Conservation (phyloP, 2,888 invertebrate species). For the Nowickia ferox region DNA sequence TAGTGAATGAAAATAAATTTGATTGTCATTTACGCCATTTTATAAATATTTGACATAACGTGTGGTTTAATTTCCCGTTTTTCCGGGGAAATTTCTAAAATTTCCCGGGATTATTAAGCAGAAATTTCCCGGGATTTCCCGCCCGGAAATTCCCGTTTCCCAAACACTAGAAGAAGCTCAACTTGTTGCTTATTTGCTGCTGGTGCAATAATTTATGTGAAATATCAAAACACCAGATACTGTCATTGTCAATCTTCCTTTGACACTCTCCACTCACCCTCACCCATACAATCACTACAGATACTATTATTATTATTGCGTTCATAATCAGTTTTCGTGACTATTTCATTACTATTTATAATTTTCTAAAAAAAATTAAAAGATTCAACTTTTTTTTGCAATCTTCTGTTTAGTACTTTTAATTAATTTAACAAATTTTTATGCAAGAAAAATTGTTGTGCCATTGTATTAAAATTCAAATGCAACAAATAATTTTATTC, state of each 20-base stretch:
- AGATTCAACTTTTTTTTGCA: constrained; percentile 53
- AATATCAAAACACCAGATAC: constrained; percentile 28
- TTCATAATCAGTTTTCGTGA: constrained; percentile 55
- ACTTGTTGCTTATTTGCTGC: constrained; percentile 38
- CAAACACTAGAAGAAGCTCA: neutral
- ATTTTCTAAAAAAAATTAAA: constrained; percentile 4
- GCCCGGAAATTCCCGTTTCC: too few relatives aligned
- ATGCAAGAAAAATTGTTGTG: constrained; percentile 77
- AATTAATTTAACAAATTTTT: constrained; percentile 79
- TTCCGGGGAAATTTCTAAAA: too few relatives aligned
- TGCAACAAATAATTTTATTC: constrained; percentile 36
- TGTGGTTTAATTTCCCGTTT: too few relatives aligned
- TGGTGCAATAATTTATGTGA: constrained; percentile 72
- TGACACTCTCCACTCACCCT: neutral
- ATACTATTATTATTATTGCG: constrained; percentile 42
- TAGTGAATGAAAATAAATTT: too few relatives aligned
- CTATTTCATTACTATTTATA: constrained; percentile 35
- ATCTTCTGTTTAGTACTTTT: constrained; percentile 73
- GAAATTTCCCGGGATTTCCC: too few relatives aligned
- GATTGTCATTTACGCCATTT: too few relatives aligned
- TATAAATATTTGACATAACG: too few relatives aligned
- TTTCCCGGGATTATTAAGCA: too few relatives aligned
- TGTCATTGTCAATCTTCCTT: constrained; percentile 46
- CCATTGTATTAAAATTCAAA: constrained; percentile 51
- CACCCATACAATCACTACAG: neutral